phyloP scores from a whole-genome alignment of 1,140 invertebrate species.

The Mesaphorura yosii region DNA sequence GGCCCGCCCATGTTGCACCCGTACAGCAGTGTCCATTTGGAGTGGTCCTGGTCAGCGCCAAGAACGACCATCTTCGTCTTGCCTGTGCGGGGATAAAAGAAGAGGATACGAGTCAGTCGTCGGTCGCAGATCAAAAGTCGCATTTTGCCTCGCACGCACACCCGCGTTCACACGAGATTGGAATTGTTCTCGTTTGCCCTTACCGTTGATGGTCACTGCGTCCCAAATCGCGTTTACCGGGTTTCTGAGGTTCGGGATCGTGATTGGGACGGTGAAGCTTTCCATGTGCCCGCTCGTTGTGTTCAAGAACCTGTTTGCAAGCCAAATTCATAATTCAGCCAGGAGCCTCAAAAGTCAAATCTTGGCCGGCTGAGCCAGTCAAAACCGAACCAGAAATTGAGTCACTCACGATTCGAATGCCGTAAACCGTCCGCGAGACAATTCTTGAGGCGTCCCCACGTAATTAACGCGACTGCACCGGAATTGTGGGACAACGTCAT shows the following conservation, averaged over 20 bases:
- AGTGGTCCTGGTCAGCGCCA: not conserved
- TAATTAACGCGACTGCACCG: slow-evolving; percentile 1
- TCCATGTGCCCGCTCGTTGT: not conserved
- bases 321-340: not conserved
- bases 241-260: not conserved
- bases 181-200: not conserved
- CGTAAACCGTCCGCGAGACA: not conserved
- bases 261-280: not conserved
- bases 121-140: no score
- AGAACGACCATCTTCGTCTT: slow-evolving; percentile 3
- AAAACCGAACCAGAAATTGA: no score
- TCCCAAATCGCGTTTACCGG: slow-evolving; percentile 2
- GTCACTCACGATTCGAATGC: slow-evolving; percentile 5
- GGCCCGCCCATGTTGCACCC: slow-evolving; percentile 1
- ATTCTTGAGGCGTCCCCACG: not conserved
- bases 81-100: no score
- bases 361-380: no score
- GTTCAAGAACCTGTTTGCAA: not conserved
- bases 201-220: slow-evolving; percentile 1
- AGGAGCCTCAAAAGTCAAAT: not conserved
- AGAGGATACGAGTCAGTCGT: no score
- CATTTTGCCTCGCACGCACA: no score
- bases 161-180: no score
- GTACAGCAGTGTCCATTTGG: slow-evolving; percentile 1
- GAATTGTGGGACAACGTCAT: not conserved